phyloP scores from a whole-genome alignment of 2,888 invertebrate species.

The Morpho achilles region DNA sequence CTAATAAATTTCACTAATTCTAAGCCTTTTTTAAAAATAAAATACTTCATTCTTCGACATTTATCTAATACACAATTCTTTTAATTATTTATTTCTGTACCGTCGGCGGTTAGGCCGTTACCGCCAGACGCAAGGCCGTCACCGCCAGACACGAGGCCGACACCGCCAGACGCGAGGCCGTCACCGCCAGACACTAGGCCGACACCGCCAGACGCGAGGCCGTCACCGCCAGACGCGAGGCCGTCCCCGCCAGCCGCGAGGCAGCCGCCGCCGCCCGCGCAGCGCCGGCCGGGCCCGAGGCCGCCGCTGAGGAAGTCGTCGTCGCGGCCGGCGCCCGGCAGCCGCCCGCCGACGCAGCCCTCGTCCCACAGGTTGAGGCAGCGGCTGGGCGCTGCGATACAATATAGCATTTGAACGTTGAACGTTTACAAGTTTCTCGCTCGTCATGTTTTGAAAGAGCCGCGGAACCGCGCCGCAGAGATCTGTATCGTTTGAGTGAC shows the following conservation, averaged over 20 bases:
- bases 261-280: conserved; percentile 70
- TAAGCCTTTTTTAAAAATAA: too few species aligned
- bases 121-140: conserved; percentile 64
- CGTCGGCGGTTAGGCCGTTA: conserved; percentile 56
- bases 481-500: neutral
- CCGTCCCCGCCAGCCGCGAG: conserved; percentile 74
- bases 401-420: neutral
- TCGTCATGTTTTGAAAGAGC: too few species aligned
- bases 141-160: conserved; percentile 76
- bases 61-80: too few species aligned
- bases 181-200: too few species aligned
- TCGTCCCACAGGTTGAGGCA: conserved; percentile 77
- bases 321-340: conserved; percentile 56
- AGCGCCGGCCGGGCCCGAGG: conserved; percentile 67
- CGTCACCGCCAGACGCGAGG: conserved; percentile 62
- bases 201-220: too few species aligned
- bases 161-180: conserved; percentile 66
- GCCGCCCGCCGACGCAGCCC: conserved; percentile 70
- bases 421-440: too few species aligned
- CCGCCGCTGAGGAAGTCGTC: conserved; percentile 55
- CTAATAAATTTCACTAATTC: too few species aligned
- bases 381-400: neutral
- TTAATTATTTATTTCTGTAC: too few species aligned
- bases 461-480: too few species aligned
- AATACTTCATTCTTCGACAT: too few species aligned